Conservation (phyloP, 2,113 vertebrate genomes). For the Oplegnathus fasciatus region DNA sequence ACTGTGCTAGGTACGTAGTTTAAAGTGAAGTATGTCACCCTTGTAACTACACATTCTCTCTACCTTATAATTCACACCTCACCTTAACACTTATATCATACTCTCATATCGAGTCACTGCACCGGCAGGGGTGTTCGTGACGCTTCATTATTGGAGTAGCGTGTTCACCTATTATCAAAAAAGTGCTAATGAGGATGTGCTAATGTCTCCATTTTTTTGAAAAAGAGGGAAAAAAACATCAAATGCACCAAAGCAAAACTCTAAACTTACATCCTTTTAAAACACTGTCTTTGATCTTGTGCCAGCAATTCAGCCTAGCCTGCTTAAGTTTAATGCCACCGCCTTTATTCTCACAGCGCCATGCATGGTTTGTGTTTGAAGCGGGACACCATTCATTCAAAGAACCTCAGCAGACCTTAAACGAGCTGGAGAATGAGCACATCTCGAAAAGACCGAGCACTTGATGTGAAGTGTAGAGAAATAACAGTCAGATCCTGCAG, state of each 20-base stretch:
- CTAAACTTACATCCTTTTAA: constrained; percentile 1
- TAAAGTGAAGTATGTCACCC: constrained; percentile 14
- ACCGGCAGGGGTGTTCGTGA: neutral
- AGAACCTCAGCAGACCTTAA: constrained; percentile 37
- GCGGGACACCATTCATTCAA: constrained; percentile 20
- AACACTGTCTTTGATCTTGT: constrained; percentile 35
- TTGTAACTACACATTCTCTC: neutral
- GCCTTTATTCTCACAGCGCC: constrained; percentile 29
- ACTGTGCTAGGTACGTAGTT: constrained; percentile 4
- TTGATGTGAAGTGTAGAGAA: constrained; percentile 34
- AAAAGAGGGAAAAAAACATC: neutral
- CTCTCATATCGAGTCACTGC: neutral
- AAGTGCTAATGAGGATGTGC: neutral
- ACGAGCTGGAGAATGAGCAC: constrained; percentile 5
- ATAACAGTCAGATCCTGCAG: constrained; percentile 24
- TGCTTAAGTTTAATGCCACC: constrained; percentile 34
- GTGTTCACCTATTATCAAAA: neutral
- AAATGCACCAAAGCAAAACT: constrained; percentile 13
- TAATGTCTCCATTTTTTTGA: neutral
- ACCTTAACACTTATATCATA: constrained; percentile 6
- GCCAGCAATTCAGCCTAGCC: constrained; percentile 23
- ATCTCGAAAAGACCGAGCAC: neutral
- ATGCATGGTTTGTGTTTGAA: constrained; percentile 19
- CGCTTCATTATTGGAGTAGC: neutral
- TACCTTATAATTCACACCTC: constrained; percentile 11